Percentiles rank a stretch among this genome's conserved stretches.
phyloP scores from a whole-genome alignment of 2,888 invertebrate species.

The Smittia sp. region DNA sequence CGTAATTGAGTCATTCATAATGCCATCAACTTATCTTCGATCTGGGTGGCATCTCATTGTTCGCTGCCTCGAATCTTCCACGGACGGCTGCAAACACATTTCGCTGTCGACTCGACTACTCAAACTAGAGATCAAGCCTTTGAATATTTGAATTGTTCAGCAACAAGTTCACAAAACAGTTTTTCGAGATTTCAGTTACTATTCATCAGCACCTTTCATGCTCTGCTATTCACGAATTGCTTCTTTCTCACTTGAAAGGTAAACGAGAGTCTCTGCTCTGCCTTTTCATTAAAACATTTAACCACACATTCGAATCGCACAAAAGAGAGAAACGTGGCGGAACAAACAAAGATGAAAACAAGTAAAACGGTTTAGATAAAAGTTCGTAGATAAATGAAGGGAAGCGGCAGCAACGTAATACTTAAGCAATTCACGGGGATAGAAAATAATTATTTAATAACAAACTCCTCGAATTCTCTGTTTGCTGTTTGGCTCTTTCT shows the following conservation, averaged over 20 bases:
- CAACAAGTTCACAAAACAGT: constrained; percentile 9
- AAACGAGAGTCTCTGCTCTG: neutral
- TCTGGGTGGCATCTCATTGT: constrained; percentile 3
- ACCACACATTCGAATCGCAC: constrained; percentile 2
- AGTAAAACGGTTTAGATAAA: constrained; percentile 22
- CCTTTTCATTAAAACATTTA: neutral
- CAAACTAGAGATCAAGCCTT: no score
- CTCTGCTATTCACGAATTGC: constrained; percentile 8
- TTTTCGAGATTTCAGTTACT: neutral
- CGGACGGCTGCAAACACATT: neutral
- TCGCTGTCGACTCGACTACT: no score
- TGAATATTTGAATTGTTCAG: neutral
- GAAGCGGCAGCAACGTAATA: constrained; percentile 30
- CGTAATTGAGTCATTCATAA: neutral
- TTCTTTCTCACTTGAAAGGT: neutral
- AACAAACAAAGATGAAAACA: constrained; percentile 1
- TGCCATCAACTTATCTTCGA: neutral
- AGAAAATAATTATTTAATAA: constrained; percentile 24
- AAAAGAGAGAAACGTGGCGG: neutral
- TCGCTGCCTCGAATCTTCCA: neutral
- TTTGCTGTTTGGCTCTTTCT: constrained; percentile 21
- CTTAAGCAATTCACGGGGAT: constrained; percentile 28
- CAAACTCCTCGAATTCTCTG: constrained; percentile 14
- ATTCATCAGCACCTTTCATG: constrained; percentile 9
- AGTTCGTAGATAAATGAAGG: constrained; percentile 35